Conservation (phyloP, 64 coral and sea anemone species). For the Pachyseris speciosa region DNA sequence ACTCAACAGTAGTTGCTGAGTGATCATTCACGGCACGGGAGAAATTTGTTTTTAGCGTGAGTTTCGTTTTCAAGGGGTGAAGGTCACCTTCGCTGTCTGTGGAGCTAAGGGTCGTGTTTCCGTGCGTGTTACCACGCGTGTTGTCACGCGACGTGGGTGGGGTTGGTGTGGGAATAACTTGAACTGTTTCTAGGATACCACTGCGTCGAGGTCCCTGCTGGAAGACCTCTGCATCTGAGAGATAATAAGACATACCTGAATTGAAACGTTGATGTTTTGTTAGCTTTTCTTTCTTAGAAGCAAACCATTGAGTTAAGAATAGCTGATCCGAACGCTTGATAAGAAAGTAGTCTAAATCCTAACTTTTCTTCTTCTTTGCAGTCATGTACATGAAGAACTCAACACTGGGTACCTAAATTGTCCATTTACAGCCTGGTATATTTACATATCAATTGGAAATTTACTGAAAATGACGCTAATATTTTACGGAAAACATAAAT, state of each 20-base stretch:
- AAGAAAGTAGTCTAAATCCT: too few species aligned
- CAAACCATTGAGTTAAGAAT: too few species aligned
- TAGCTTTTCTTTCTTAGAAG: too few species aligned
- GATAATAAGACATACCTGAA: neutral
- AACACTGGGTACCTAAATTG: too few species aligned
- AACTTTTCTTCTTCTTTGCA: too few species aligned
- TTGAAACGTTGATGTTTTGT: too few species aligned
- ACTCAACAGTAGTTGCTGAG: neutral
- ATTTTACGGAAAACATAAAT: too few species aligned
- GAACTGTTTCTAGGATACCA: constrained; percentile 21
- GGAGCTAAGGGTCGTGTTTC: neutral
- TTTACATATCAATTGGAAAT: too few species aligned
- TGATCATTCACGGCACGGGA: neutral
- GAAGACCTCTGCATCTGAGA: neutral
- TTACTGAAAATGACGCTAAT: too few species aligned
- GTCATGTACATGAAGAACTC: too few species aligned
- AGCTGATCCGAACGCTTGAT: too few species aligned
- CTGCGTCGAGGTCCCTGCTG: neutral
- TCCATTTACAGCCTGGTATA: too few species aligned
- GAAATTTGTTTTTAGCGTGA: neutral
- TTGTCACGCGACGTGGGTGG: neutral
- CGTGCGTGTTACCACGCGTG: neutral
- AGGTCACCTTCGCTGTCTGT: neutral
- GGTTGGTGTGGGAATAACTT: neutral
- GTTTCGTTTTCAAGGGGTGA: neutral